Base-by-base conservation (phyloP, 1,140 invertebrate species). In the fruit fly (Drosophila melanogaster) region DNA sequence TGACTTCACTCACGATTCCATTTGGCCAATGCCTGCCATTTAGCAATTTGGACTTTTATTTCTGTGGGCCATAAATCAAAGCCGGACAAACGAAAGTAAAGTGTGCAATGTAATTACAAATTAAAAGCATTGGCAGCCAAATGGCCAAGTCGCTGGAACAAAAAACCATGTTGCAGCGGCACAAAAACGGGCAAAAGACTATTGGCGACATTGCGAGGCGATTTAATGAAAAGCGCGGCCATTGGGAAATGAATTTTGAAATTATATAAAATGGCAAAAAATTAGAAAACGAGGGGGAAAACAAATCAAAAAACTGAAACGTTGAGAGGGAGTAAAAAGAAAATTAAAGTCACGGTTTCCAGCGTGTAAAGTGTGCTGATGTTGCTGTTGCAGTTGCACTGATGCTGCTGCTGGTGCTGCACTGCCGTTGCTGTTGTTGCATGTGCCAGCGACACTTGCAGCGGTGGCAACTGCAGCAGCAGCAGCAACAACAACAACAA, bases 341-440 rank as follows among this genome's bases (percentile, higher is more conserved):
- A 87, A 87, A 87, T 87, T 87, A 87, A 87, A 87, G 84, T 87
- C 84, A 87, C 84, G 84, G 84, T 87, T 87, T 87, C 56, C 77
- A 84, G 84, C 84, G 83, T 87, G 83, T 87, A 87, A 87, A 87
- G 84, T 80, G 83, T 83, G 64, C 26, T 17, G 65, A 24, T 49
- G 66, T 24, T 61, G 24, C 15, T 70, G 66, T 17, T 55, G 43
- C 11, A 77, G 80, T 74, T 85, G 65, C 58, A 22, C 26, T 30
- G 26, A 30, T 70, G 66, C 38, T 57, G 75, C 55, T 77, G 66
- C 54, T 14, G 37, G 5, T 38, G 37, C 2, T 8, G 38, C 38
- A 22, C 7, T 30, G 81, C 71, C 80, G 12, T 38, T 14, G 37
- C 14, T 38, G 37, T 38, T 62, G 75, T 60, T 77, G 66, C 54